Base-by-base conservation (phyloP, 2,113 vertebrate species). In the Leucosticte australis region DNA sequence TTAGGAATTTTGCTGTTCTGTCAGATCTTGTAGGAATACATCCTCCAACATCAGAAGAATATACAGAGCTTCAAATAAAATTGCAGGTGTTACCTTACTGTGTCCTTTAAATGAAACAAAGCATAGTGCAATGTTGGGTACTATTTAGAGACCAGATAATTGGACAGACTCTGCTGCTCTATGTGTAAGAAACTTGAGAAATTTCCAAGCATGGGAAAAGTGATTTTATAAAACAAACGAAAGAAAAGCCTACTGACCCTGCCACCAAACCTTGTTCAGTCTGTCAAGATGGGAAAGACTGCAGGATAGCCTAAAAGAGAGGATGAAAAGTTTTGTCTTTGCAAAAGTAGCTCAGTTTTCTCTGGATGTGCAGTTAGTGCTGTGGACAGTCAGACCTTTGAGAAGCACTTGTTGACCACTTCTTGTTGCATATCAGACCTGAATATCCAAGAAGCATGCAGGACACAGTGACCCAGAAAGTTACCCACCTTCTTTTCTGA, bases 231-330 rank as follows among this genome's bases (percentile, higher is more conserved):
- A 84, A 95, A 31, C 31, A 44, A 50, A 53, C 0, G 6, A 47
- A 64, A 3, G 9, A 73, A 52, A 22, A 26, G 2, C 0, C 1
- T 13, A 3, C 22, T 31, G n/a, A 22, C 27, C 14, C 55, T 35
- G 35, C 24, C 10, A 41, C 22, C 19, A 8, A 69, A 86, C 24
- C 26, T 76, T 53, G 3, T 64, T 93, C 27, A 47, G 44, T 82
- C 52, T 79, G 1, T 63, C 20, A 73, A 60, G 52, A 63, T 13
- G n/a, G 70, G 49, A 63, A 22, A 56, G 35, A 21, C 33, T 74
- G 10, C 59, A 74, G 42, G 37, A 62, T 86, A 57, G 24, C 28
- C 18, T 70, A 27, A 92, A 87, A 46, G 7, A 11, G 28, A 11
- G 28, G 15, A 28, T 46, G 42, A 63, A 62, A 91, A 33, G 7